Evolutionary conservation across 1,140 invertebrate species (phyloP).

Genomic region (Agrypnia vestita): DNA sequence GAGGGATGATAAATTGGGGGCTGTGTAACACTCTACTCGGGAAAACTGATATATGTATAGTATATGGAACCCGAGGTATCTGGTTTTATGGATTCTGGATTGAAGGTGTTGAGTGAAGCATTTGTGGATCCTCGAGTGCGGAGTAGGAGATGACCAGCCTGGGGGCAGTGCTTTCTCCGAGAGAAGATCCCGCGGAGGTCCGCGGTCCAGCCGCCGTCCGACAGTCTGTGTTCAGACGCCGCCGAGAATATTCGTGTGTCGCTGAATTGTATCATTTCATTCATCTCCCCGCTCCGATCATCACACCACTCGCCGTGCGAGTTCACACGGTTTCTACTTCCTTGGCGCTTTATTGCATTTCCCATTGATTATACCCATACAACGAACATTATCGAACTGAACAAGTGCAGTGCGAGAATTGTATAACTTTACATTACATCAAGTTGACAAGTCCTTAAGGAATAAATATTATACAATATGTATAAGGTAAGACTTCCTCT

Average conservation of each 20-base stretch:
- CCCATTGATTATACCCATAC: not conserved
- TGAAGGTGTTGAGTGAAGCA: constrained; percentile 14
- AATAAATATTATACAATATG: constrained; percentile 43
- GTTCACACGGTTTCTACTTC: constrained; percentile 49
- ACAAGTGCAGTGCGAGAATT: constrained; percentile 30
- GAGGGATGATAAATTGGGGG: too few species aligned
- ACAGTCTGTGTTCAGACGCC: constrained; percentile 49
- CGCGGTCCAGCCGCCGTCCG: not conserved
- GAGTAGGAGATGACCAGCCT: constrained; percentile 1
- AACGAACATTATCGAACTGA: constrained; percentile 14
- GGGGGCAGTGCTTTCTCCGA: constrained; percentile 19
- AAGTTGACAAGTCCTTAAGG: constrained; percentile 3
- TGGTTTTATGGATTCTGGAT: not conserved
- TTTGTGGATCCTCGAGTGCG: constrained; percentile 7
- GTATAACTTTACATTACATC: not conserved
- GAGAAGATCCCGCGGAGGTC: not conserved
- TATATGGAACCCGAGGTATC: too few species aligned
- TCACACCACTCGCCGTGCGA: not conserved
- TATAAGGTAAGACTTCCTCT: constrained; percentile 30
- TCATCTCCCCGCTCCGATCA: not conserved
- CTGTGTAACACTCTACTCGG: too few species aligned
- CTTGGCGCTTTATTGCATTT: not conserved
- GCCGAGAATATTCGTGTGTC: constrained; percentile 18
- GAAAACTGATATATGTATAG: too few species aligned
- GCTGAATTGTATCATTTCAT: not conserved